A percentile compares a stretch with the other conserved stretches of the same genome.
Evolutionary conservation across 2,888 invertebrate genomes (phyloP).

Genomic region (Phortica magna): DNA sequence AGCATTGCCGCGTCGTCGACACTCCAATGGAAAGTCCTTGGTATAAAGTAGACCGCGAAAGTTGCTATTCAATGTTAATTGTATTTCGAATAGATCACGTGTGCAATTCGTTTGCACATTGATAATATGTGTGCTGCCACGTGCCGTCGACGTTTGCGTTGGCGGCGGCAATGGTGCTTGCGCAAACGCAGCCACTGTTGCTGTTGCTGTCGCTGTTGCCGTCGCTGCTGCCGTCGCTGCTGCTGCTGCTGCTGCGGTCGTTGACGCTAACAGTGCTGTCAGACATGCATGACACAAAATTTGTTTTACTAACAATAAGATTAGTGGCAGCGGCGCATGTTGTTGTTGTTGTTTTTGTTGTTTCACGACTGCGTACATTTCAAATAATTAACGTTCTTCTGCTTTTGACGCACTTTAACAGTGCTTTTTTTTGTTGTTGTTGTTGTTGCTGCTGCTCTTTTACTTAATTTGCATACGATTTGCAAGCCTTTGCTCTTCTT

Average conservation of each 20-base stretch:
- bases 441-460: too few relatives aligned
- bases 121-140: constrained; percentile 75
- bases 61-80: constrained; percentile 79
- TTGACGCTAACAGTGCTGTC: constrained; percentile 60
- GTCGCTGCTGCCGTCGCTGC: constrained; percentile 41
- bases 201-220: neutral
- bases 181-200: neutral
- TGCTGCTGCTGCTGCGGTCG: constrained; percentile 42
- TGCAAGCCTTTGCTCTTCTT: too few relatives aligned
- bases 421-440: constrained; percentile 43
- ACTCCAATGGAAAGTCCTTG: constrained; percentile 87
- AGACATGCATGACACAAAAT: constrained; percentile 73
- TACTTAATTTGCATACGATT: too few relatives aligned
- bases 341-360: constrained; percentile 11
- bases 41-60: constrained; percentile 87
- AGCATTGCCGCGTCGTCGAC: constrained; percentile 81
- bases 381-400: constrained; percentile 49
- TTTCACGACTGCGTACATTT: constrained; percentile 62
- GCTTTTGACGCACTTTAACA: too few relatives aligned
- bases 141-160: constrained; percentile 9
- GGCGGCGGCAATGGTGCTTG: neutral
- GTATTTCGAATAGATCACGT: constrained; percentile 82
- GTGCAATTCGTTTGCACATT: constrained; percentile 83
- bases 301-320: constrained; percentile 64
- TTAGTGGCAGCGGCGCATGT: constrained; percentile 63